These are phyloP conservation scores for Oligia fasciuncula DNA, from an alignment of 2,888 invertebrate species.

Conservation along the genomic window DNA sequence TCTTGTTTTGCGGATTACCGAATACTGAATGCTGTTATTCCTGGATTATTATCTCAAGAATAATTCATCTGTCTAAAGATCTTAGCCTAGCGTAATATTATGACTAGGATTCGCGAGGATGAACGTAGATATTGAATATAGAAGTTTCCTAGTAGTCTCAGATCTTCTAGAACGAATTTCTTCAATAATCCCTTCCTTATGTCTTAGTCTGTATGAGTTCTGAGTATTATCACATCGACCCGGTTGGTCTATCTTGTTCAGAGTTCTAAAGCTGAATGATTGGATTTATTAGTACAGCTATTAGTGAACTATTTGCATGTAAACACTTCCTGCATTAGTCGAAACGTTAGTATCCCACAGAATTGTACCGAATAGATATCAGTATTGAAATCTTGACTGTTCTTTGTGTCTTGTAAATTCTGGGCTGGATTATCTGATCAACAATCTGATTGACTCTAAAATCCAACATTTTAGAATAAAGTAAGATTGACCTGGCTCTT, in stretches of 20 bases:
- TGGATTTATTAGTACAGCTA: constrained; percentile 55
- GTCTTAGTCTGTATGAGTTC: constrained; percentile 42
- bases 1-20: constrained; percentile 40
- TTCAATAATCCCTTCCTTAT: constrained; percentile 60
- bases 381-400: constrained; percentile 32
- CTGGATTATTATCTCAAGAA: constrained; percentile 59
- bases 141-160: constrained; percentile 57
- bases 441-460: neutral
- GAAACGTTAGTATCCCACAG: constrained; percentile 21
- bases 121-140: constrained; percentile 28
- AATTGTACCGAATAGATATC: constrained; percentile 29
- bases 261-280: constrained; percentile 49
- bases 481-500: neutral
- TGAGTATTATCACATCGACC: constrained; percentile 45
- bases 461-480: neutral
- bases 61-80: constrained; percentile 57
- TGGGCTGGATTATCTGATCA: constrained; percentile 18
- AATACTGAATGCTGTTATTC: constrained; percentile 47
- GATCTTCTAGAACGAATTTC: constrained; percentile 41
- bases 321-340: constrained; percentile 57
- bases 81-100: constrained; percentile 58
- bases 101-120: constrained; percentile 46
- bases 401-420: constrained; percentile 22
- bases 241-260: constrained; percentile 34
- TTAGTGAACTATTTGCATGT: constrained; percentile 51